A percentile compares a stretch with the other conserved stretches of the same genome.
phyloP scores from a whole-genome alignment of 1,140 invertebrate species.

The Solen grandis region DNA sequence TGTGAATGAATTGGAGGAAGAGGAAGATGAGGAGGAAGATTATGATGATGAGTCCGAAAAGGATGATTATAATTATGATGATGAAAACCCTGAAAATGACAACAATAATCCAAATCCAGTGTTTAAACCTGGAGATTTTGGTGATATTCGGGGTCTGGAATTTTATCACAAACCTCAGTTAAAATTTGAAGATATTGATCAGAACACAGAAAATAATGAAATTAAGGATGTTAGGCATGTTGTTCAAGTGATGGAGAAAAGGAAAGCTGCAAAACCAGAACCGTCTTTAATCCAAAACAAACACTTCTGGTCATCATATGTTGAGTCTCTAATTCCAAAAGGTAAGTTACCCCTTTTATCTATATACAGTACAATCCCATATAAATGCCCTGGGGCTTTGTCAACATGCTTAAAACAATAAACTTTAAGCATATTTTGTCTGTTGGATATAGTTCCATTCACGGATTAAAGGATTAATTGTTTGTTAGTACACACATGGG shows the following conservation, averaged over 20 bases:
- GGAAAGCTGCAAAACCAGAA: no score
- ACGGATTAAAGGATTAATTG: no score
- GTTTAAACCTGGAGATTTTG: constrained; percentile 30
- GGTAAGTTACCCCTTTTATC: constrained; percentile 49
- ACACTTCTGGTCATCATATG: constrained; percentile 46
- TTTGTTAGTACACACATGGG: no score
- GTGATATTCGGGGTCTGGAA: constrained; percentile 20
- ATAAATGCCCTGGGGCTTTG: no score
- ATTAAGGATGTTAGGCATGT: no score
- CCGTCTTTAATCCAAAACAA: no score
- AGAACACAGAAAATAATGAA: no score
- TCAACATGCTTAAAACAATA: no score
- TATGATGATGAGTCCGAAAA: constrained; percentile 36
- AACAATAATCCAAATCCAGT: constrained; percentile 16
- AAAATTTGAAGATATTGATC: constrained; percentile 38
- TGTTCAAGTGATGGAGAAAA: no score
- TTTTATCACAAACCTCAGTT: constrained; percentile 19
- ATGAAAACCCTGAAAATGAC: constrained; percentile 57
- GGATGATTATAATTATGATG: constrained; percentile 46
- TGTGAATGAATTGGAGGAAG: not conserved
- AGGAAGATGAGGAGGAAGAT: not conserved
- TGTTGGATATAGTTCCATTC: no score
- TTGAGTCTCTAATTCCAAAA: constrained; percentile 47
- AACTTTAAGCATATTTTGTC: no score
- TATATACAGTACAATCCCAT: no score